Evolutionary conservation across 2,888 invertebrate genomes (phyloP).

Genomic region (Folsomia manolachei): DNA sequence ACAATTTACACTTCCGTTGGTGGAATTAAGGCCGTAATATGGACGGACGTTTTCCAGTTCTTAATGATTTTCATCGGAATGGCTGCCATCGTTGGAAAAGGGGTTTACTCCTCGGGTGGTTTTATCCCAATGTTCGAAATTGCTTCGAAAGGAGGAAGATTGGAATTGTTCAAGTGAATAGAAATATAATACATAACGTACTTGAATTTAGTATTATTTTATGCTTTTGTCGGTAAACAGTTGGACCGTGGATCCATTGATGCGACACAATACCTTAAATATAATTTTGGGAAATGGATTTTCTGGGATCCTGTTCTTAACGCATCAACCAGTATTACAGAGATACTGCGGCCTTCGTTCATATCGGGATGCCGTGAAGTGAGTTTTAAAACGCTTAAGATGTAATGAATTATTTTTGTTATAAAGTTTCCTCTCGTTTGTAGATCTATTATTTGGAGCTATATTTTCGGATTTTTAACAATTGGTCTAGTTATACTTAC

Average conservation of each 20-base stretch:
- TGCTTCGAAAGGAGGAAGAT: conserved; percentile 34
- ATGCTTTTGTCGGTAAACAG: conserved; percentile 20
- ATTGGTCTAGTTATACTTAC: conserved; percentile 37
- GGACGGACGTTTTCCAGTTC: conserved; percentile 71
- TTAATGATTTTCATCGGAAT: conserved; percentile 65
- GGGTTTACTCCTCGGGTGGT: conserved; percentile 42
- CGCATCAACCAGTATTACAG: conserved; percentile 48
- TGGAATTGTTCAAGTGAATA: conserved; percentile 31
- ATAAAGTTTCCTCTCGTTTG: not conserved
- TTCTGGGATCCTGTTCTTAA: conserved; percentile 36
- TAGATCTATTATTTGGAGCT: conserved; percentile 21
- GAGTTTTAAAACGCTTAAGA: not conserved
- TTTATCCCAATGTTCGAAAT: conserved; percentile 33
- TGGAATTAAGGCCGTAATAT: conserved; percentile 74
- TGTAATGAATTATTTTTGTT: not conserved
- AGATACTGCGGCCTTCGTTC: conserved; percentile 44
- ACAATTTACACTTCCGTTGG: conserved; percentile 58
- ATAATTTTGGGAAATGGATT: conserved; percentile 45
- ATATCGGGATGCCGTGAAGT: conserved; percentile 34
- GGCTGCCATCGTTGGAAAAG: conserved; percentile 38
- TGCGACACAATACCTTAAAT: conserved; percentile 48
- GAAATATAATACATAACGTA: too few species aligned
- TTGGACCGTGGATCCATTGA: conserved; percentile 46
- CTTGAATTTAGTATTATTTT: too few species aligned
- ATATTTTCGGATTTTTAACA: conserved; percentile 28